Evolutionary conservation across 2,888 invertebrate genomes (phyloP), one percentile per base, ranked within the genome.

Genomic region (Andrena camellia): DNA sequence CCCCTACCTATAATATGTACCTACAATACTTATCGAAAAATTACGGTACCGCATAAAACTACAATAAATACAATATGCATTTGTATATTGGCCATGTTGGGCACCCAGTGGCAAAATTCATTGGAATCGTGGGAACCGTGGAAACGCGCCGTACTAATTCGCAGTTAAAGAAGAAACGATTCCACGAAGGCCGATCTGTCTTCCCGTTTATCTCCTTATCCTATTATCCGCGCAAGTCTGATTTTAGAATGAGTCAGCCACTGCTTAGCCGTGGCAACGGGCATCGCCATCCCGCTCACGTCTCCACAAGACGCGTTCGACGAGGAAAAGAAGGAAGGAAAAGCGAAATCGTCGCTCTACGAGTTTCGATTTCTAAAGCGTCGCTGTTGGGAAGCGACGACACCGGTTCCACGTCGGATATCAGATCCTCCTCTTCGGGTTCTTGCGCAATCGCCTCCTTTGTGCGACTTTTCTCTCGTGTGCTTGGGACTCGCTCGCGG

Each of bases 381-480:
- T 69, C 64, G 66, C 29, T 60, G 31, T 42, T 35, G 48, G 48
- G 26, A 26, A 62, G 57, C 66, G 33, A 48, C 67, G 67, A 64
- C 73, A 64, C 78, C 78, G 64, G 78, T 70, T 81, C 59, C 70
- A 78, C 59, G 52, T 35, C 29, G 10, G 68, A 67, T 54, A 70
- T 31, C 50, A 1, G 64, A 66, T 66, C 79, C 29, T 67, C 63
- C 62, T 77, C 69, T 66, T 57, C 72, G 26, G 26, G 68, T 81
- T 81, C 76, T 85, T 85, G 76, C 79, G 77, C 77, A 82, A 85
- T 76, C 79, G 62, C 13, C 74, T 68, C 62, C 74, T 63, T 29
- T 64, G 33, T 66, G 57, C 57, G 69, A 74, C 66, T 74, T 81
- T 74, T 83, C 70, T 72, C 63, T 50, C 23, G 63, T 17, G 23